Evolutionary conservation across 2,797 vertebrate species (phyloP).

Genomic region (Benthosema pterotum): DNA sequence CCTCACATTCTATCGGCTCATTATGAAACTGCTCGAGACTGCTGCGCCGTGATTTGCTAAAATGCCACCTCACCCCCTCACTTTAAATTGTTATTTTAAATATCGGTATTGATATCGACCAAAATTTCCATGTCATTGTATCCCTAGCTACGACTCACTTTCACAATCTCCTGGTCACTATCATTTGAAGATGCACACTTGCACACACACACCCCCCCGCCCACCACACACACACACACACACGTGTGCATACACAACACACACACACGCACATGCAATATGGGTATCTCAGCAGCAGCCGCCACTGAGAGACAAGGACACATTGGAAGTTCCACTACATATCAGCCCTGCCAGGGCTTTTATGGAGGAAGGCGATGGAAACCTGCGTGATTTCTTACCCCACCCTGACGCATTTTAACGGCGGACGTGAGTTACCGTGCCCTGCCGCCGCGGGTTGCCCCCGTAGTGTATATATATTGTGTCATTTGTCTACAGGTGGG

Average conservation of each 20-base stretch:
- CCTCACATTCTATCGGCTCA: no score
- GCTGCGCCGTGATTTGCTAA: no score
- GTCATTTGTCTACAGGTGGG: conserved; percentile 55
- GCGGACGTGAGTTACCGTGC: conserved; percentile 49
- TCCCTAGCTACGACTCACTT: no score
- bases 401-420: conserved; percentile 55
- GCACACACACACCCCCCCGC: conserved; percentile 12
- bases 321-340: conserved; percentile 24
- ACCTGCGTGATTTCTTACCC: conserved; percentile 50
- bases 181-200: neutral
- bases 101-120: no score
- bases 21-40: no score
- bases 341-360: conserved; percentile 23
- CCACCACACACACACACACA: neutral
- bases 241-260: neutral
- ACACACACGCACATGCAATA: neutral
- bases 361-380: conserved; percentile 41
- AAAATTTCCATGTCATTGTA: no score
- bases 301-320: conserved; percentile 42
- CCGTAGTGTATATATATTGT: conserved; percentile 44
- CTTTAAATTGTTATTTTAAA: no score
- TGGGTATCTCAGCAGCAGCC: conserved; percentile 9
- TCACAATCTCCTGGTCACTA: no score
- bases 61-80: no score
- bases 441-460: conserved; percentile 26